Evolutionary conservation across 2,797 vertebrate genomes (phyloP).

Genomic region (Tachyglossus aculeatus): DNA sequence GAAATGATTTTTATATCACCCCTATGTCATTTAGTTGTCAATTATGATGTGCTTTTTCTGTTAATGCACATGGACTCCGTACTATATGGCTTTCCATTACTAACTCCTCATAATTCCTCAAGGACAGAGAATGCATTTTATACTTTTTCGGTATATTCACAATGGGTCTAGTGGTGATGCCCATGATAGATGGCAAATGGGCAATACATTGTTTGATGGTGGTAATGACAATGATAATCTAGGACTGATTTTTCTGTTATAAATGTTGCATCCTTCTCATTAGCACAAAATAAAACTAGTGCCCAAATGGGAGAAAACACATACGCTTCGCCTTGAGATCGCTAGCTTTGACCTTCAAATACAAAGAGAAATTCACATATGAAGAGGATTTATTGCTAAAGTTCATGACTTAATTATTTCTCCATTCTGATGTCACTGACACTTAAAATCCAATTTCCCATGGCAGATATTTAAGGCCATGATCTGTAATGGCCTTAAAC

Average conservation of each 20-base stretch:
- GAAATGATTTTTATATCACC: too few relatives aligned
- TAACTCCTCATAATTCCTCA: too few relatives aligned
- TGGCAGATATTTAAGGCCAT: neutral
- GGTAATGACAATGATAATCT: conserved; percentile 11
- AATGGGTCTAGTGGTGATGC: too few relatives aligned
- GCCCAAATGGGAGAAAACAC: neutral
- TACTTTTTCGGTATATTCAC: too few relatives aligned
- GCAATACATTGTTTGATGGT: too few relatives aligned
- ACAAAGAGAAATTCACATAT: too few relatives aligned
- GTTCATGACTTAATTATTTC: neutral
- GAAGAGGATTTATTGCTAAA: neutral
- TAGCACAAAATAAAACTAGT: neutral
- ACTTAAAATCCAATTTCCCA: neutral
- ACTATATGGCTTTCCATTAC: too few relatives aligned
- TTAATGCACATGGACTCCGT: too few relatives aligned
- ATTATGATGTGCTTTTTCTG: too few relatives aligned
- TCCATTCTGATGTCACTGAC: neutral
- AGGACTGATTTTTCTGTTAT: neutral
- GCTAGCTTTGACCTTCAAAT: neutral
- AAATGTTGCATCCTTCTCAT: neutral
- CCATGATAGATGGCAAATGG: too few relatives aligned
- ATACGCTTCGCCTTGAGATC: neutral
- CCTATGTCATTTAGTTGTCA: too few relatives aligned
- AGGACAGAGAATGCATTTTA: too few relatives aligned
- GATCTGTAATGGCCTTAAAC: conserved; percentile 7